These are phyloP conservation scores for Dendropsophus ebraccatus DNA, from an alignment of 2,113 vertebrate species.

Conservation along the genomic window DNA sequence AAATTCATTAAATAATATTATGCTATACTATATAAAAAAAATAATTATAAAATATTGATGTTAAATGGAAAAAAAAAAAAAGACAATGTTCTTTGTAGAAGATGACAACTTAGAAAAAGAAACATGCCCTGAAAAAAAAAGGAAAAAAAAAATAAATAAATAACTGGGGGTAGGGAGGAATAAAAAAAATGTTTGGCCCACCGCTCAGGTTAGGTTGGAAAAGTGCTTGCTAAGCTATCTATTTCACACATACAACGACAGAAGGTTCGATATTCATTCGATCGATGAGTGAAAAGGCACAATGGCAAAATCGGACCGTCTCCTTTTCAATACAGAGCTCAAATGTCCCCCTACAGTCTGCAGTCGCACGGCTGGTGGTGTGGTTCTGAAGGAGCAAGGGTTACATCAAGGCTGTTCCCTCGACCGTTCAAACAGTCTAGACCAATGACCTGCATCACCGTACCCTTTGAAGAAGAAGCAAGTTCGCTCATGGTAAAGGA, in stretches of 20 bases:
- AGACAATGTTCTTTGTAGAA: conserved; percentile 52
- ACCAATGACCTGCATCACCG: conserved; percentile 94
- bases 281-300: conserved; percentile 99
- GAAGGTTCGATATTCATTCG: conserved; percentile 99
- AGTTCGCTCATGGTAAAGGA: conserved; percentile 91
- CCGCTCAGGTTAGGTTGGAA: conserved; percentile 82
- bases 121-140: conserved; percentile 64
- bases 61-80: conserved; percentile 41
- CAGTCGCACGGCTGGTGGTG: conserved; percentile 87
- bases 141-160: conserved; percentile 57
- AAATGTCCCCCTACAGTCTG: conserved; percentile 89
- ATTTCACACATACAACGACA: conserved; percentile 96
- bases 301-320: conserved; percentile 95
- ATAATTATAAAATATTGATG: conserved; percentile 21
- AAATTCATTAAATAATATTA: not conserved
- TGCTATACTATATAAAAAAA: not conserved
- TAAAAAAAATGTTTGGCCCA: conserved; percentile 77
- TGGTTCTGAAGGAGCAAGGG: conserved; percentile 90
- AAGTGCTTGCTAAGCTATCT: conserved; percentile 97
- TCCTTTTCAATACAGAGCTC: conserved; percentile 97
- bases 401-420: conserved; percentile 97
- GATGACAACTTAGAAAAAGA: conserved; percentile 62
- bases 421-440: conserved; percentile 96
- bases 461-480: conserved; percentile 95
- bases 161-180: conserved; percentile 65